These are phyloP conservation scores for Drosophila triauraria DNA, from an alignment of 1,140 invertebrate genomes.

Conservation along the genomic window DNA sequence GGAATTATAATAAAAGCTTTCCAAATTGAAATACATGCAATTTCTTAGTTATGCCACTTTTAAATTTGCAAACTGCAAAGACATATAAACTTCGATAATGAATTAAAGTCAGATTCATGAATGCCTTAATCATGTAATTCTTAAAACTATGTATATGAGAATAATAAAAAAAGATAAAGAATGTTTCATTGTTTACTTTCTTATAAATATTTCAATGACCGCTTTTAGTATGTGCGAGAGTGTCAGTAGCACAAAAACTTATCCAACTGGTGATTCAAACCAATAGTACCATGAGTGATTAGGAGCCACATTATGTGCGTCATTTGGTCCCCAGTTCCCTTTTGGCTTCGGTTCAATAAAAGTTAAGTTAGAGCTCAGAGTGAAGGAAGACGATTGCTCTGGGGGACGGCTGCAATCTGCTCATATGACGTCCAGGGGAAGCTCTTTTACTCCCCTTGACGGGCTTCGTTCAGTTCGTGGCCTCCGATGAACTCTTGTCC, in stretches of 20 bases:
- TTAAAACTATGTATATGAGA: not conserved
- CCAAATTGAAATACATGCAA: too few relatives aligned
- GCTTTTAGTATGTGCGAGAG: not conserved
- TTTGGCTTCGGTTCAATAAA: slow-evolving; percentile 46
- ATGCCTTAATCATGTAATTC: not conserved
- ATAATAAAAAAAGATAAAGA: not conserved
- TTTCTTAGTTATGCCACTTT: too few relatives aligned
- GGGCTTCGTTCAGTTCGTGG: slow-evolving; percentile 53
- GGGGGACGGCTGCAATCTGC: slow-evolving; percentile 29
- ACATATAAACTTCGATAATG: too few relatives aligned
- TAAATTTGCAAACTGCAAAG: too few relatives aligned
- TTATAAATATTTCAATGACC: too few relatives aligned
- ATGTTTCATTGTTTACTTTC: too few relatives aligned
- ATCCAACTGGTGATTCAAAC: not conserved
- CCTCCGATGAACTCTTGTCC: slow-evolving; percentile 12
- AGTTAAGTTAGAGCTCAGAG: slow-evolving; percentile 22
- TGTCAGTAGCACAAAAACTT: not conserved
- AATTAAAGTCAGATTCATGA: too few relatives aligned
- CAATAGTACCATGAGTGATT: not conserved
- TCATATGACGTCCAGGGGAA: slow-evolving; percentile 42
- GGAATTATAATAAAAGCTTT: not conserved
- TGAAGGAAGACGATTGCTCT: slow-evolving; percentile 36
- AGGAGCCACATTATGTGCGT: slow-evolving; percentile 47
- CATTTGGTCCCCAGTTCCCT: slow-evolving; percentile 40
- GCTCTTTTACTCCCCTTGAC: not conserved